These are phyloP conservation scores for Unio delphinus DNA, from an alignment of 2,888 invertebrate species.

Conservation along the genomic window DNA sequence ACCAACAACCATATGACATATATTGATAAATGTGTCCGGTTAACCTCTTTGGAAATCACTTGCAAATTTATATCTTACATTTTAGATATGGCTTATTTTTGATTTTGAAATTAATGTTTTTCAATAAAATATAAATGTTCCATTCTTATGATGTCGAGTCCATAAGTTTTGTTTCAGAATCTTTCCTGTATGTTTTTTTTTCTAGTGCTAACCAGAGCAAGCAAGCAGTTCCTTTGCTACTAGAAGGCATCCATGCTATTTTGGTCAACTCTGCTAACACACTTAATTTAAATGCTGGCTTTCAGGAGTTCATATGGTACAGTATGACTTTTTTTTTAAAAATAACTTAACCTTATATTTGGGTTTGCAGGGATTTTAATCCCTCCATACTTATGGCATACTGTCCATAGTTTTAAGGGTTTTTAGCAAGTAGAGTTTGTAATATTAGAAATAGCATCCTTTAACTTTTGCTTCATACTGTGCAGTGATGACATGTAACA, in stretches of 20 bases:
- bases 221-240: constrained; percentile 81
- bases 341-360: background rate
- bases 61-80: no score
- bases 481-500: no score
- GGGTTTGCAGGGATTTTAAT: background rate
- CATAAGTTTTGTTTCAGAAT: background rate
- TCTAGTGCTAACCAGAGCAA: constrained; percentile 44
- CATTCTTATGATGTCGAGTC: no score
- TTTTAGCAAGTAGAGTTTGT: background rate
- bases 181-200: constrained; percentile 2
- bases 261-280: constrained; percentile 77
- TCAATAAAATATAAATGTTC: no score
- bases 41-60: no score
- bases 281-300: constrained; percentile 50
- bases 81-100: no score
- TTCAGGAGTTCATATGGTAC: constrained; percentile 70
- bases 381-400: background rate
- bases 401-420: background rate
- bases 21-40: no score
- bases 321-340: background rate
- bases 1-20: no score
- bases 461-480: no score
- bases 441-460: no score
- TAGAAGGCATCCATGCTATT: constrained; percentile 89
- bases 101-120: no score